Evolutionary conservation across 2,797 vertebrate species (phyloP), one percentile per base, ranked within the genome.

Genomic region (Sebastes kiyomatsui): DNA sequence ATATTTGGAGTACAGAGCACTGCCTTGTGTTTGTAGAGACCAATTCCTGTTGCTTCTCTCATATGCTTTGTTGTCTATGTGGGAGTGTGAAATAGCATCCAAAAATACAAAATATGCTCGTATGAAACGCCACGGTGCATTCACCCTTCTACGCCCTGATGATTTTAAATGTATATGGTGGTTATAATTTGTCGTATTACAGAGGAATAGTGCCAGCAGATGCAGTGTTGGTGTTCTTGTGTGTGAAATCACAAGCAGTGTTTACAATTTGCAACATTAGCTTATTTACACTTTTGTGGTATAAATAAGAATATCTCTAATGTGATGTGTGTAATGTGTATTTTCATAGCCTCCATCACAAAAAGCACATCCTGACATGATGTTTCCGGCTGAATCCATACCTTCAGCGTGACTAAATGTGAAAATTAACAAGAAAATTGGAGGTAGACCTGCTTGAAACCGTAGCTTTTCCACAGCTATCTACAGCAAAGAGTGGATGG

Each of bases 61-160:
- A 32, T 82, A 54, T 60, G 81, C 70, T 84, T 83, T 79, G 77
- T 84, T 82, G 67, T 82, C 67, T 1, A 27, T 64, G 84, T 87
- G 78, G 69, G 84, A 74, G 82, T 81, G 74, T 75, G 75, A 84
- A 69, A 84, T 12, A 20, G 27, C 73, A 68, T 80, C 77, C 35
- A 58, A 33, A 84, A 83, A 88, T 61, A 75, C 59, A 23, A 67
- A 88, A 76, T 75, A 80, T 65, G 77, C 56, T 66, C 0, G 23
- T 61, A 35, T 54, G 25, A 75, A 85, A 82, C 59, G 58, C 65
- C 73, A 69, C 30, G 18, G 61, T 46, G 79, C 67, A 7, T 78
- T 71, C 52, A 55, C 42, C 28, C 10, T 28, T 33, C 22, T 2
- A 12, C 3, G 42, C 35, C 30, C 5, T 6, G 18, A 28, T 74